Conservation (phyloP, 2,113 vertebrate species). For the Megaceryle torquata region DNA sequence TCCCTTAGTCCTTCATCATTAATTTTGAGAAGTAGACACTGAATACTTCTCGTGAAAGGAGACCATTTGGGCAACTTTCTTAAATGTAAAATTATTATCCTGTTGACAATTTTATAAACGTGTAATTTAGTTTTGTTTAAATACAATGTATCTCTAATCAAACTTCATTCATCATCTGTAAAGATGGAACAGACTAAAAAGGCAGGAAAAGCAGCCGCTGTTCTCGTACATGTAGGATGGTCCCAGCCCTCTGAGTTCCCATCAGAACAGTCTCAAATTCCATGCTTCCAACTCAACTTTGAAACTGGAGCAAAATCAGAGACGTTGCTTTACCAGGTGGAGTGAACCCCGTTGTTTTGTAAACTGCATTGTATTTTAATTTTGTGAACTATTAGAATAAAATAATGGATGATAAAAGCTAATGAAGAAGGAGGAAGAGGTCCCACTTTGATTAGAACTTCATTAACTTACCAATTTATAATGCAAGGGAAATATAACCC, state of each 20-base stretch:
- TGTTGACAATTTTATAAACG: background rate
- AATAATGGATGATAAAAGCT: background rate
- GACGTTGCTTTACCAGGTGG: background rate
- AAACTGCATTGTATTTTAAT: background rate
- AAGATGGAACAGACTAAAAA: background rate
- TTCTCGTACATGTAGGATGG: background rate
- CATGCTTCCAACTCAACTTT: background rate
- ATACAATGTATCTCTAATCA: background rate
- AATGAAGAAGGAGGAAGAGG: background rate
- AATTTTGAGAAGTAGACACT: background rate
- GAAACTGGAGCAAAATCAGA: background rate
- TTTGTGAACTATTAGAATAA: background rate
- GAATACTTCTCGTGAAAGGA: background rate
- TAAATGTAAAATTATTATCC: background rate
- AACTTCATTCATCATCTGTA: background rate
- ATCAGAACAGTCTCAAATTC: background rate
- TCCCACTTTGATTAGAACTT: background rate
- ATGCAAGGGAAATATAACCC: background rate
- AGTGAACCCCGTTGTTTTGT: background rate
- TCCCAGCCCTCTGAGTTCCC: background rate
- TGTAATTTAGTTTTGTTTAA: background rate
- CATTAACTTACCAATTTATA: background rate
- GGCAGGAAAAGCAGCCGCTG: background rate
- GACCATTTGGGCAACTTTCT: background rate
- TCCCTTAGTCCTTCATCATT: background rate